Base-by-base conservation (phyloP, 1,140 invertebrate genomes). In the Leptinotarsa lineolata region DNA sequence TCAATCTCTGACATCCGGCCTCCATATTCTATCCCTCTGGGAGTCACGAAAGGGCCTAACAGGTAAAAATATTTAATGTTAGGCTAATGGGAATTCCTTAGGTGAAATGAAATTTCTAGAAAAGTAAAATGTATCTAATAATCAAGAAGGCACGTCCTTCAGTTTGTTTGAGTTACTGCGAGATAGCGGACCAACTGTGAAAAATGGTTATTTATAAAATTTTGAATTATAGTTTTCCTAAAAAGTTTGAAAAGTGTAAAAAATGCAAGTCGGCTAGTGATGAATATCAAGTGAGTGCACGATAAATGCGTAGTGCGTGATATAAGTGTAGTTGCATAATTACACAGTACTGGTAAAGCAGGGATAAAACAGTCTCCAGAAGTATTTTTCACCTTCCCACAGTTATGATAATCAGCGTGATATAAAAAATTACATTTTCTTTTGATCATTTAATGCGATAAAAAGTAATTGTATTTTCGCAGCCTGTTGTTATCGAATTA, bases 1-100 rank as follows among this genome's bases (percentile, higher is more conserved):
- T 54, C 48, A 54, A 54, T 54, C 16, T 54, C 48, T 54, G 48
- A 54, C 48, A 54, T 54, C 48, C 16, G 48, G 48, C 48, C 48
- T 39, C 48, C 2, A 54, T 54, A 16, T 54, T 18, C 48, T 54
- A 54, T 2, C 48, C 48, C 48, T 54, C 48, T 54, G n/a, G 48
- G 48, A 18, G 48, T n/a, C 48, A 54, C n/a, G 48, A 54, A 54
- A 54, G 48, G 48, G 48, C 48, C 2, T 15, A 4, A 54, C 48
- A 54, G 48, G 48, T 54, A 54, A 54, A 54, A 54, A 54, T 54
- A 54, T n/a, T 54, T 18, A 54, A 54, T 13, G 48, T 13, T 6
- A 15, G 48, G n/a, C 16, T 54, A 54, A 54, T 54, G 48, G 4
- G 4, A 54, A 54, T 54, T 54, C 48, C 16, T 54, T 18, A 54